phyloP scores from a whole-genome alignment of 64 coral and sea anemone genomes.

The Dendrophyllia cribrosa region DNA sequence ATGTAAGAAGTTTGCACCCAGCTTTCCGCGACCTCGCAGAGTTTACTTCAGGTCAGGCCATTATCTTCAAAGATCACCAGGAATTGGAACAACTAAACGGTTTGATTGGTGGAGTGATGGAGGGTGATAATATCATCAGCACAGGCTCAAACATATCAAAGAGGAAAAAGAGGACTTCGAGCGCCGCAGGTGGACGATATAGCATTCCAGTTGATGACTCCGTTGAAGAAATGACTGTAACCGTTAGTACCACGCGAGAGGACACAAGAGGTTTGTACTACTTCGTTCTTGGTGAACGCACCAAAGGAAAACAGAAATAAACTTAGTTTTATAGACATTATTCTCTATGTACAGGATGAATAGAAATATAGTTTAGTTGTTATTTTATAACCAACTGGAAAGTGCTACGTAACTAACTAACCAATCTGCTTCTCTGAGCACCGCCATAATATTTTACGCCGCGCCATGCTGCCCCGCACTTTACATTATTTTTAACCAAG shows the following conservation, averaged over 20 bases:
- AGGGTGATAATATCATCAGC: constrained; percentile 67
- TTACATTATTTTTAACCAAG: too few relatives aligned
- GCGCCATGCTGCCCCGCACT: too few relatives aligned
- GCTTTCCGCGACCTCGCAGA: constrained; percentile 65
- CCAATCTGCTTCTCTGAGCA: too few relatives aligned
- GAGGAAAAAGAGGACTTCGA: constrained; percentile 59
- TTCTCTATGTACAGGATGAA: too few relatives aligned
- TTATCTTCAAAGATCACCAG: constrained; percentile 9
- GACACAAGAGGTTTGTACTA: not conserved
- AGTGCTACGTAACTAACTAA: too few relatives aligned
- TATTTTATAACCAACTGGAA: too few relatives aligned
- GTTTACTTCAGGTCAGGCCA: constrained; percentile 62
- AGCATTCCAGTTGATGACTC: constrained; percentile 65
- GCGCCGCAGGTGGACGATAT: constrained; percentile 11
- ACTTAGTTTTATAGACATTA: too few relatives aligned
- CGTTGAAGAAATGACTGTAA: constrained; percentile 43
- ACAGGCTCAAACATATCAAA: constrained; percentile 50
- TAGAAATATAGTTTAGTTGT: too few relatives aligned
- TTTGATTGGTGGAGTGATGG: constrained; percentile 69
- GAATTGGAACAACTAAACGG: constrained; percentile 61
- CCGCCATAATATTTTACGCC: too few relatives aligned
- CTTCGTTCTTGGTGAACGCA: not conserved
- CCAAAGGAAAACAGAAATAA: not conserved
- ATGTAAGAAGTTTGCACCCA: constrained; percentile 9
- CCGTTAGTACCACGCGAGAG: constrained; percentile 13